phyloP scores from a whole-genome alignment of 2,888 invertebrate genomes.

The Phortica okadai region DNA sequence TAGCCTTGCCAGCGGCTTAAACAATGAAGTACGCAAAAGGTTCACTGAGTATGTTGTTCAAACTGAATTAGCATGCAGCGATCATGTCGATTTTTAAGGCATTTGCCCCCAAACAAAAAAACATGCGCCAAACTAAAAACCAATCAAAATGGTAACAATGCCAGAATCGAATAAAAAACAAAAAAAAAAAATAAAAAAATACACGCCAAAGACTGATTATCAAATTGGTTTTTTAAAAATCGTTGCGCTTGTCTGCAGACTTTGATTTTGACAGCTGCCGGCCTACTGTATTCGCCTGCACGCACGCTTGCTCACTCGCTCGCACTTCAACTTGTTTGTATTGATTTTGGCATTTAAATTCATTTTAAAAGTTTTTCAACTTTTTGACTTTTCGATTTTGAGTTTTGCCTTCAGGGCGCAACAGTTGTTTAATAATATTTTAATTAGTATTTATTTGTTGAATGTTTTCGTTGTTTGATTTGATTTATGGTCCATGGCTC shows the following conservation, averaged over 20 bases:
- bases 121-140: constrained; percentile 17
- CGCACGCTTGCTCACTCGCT: neutral
- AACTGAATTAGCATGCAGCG: constrained; percentile 27
- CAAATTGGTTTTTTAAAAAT: constrained; percentile 13
- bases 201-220: constrained; percentile 17
- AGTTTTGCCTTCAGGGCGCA: constrained; percentile 17
- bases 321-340: neutral
- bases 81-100: constrained; percentile 31
- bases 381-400: constrained; percentile 7
- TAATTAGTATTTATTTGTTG: constrained; percentile 31
- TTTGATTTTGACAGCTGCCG: constrained; percentile 15
- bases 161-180: neutral
- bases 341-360: neutral
- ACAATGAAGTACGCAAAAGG: constrained; percentile 1
- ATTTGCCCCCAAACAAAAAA: constrained; percentile 22
- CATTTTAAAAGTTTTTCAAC: neutral
- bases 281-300: constrained; percentile 21
- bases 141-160: constrained; percentile 32
- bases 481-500: constrained; percentile 3
- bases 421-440: constrained; percentile 20
- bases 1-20: constrained; percentile 42
- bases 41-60: neutral
- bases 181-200: neutral
- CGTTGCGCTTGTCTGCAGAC: constrained; percentile 18
- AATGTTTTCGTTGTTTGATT: neutral